Percentiles rank a stretch among this genome's conserved stretches.
These are phyloP conservation scores for Caenorhabditis zanzibari DNA, from an alignment of 2,888 invertebrate species.

Conservation along the genomic window DNA sequence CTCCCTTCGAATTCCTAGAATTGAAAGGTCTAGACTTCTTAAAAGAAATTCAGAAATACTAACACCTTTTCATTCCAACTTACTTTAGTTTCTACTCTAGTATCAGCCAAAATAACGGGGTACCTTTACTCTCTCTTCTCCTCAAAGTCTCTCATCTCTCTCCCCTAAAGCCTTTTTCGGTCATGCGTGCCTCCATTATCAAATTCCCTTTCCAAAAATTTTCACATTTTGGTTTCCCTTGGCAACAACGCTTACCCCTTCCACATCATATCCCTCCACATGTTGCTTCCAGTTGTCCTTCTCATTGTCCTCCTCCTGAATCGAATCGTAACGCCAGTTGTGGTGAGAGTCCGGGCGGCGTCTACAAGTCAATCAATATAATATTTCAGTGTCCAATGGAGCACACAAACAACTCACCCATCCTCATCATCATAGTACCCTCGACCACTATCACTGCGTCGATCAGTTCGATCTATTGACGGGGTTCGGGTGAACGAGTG, in stretches of 20 bases:
- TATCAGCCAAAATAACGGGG: too few species aligned
- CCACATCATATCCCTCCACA: slow-evolving; percentile 58
- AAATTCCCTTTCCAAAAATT: not conserved
- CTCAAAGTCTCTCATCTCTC: too few species aligned
- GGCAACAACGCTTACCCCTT: slow-evolving; percentile 20
- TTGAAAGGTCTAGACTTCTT: too few species aligned
- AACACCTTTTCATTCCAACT: too few species aligned
- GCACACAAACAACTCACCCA: slow-evolving; percentile 11
- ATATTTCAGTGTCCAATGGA: not conserved
- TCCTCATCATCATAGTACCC: slow-evolving; percentile 59
- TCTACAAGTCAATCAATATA: not conserved
- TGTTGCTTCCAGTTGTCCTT: slow-evolving; percentile 60
- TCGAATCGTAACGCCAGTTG: slow-evolving; percentile 71
- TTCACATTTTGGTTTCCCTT: not conserved
- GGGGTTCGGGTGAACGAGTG: slow-evolving; percentile 55
- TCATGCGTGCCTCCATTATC: not conserved
- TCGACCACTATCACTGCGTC: slow-evolving; percentile 50
- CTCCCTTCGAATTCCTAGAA: too few species aligned
- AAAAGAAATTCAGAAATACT: too few species aligned
- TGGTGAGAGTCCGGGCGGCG: slow-evolving; percentile 60
- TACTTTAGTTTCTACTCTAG: too few species aligned
- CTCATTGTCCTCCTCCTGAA: slow-evolving; percentile 69
- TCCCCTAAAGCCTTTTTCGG: too few species aligned
- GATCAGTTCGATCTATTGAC: slow-evolving; percentile 54
- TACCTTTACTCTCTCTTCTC: too few species aligned